A percentile compares a stretch with the other conserved stretches of the same genome.
These are phyloP conservation scores for Seriola quinqueradiata DNA, from an alignment of 2,113 vertebrate genomes.

Conservation along the genomic window DNA sequence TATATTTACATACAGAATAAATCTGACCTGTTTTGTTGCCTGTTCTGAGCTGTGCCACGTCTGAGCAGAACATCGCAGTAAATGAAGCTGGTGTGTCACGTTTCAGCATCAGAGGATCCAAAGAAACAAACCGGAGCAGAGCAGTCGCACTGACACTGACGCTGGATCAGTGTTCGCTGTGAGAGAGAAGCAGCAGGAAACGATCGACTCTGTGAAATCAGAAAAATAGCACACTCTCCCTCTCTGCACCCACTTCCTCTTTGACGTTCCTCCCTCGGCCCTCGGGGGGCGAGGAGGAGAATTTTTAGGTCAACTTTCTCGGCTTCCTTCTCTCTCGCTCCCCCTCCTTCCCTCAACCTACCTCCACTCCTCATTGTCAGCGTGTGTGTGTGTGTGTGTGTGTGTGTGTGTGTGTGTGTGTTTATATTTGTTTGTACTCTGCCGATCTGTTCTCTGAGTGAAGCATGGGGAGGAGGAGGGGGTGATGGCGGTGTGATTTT, in stretches of 20 bases:
- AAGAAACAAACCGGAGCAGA: no score
- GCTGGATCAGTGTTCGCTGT: no score
- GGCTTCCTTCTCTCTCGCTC: conserved; percentile 27
- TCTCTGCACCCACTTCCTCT: conserved; percentile 44
- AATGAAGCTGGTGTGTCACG: no score
- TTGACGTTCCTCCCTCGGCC: neutral
- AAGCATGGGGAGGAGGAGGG: neutral
- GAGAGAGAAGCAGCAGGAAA: no score
- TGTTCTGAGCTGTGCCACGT: no score
- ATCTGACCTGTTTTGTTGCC: no score
- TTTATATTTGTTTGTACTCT: conserved; percentile 24
- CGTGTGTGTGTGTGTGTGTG: neutral
- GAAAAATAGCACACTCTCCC: conserved; percentile 42
- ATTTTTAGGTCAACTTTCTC: conserved; percentile 69
- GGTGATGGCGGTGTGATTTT: no score
- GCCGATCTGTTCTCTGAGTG: neutral
- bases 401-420: conserved; percentile 9
- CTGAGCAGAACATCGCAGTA: no score
- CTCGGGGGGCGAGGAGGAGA: conserved; percentile 19
- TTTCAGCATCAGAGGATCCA: no score
- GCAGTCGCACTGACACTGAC: no score
- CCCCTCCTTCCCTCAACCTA: conserved; percentile 21
- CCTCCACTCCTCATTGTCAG: conserved; percentile 33
- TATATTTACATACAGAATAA: no score
- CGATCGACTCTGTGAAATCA: neutral